Percentiles rank a stretch among this genome's conserved stretches.
These are phyloP conservation scores for Cepaea nemoralis DNA, from an alignment of 1,140 invertebrate species.

Conservation along the genomic window DNA sequence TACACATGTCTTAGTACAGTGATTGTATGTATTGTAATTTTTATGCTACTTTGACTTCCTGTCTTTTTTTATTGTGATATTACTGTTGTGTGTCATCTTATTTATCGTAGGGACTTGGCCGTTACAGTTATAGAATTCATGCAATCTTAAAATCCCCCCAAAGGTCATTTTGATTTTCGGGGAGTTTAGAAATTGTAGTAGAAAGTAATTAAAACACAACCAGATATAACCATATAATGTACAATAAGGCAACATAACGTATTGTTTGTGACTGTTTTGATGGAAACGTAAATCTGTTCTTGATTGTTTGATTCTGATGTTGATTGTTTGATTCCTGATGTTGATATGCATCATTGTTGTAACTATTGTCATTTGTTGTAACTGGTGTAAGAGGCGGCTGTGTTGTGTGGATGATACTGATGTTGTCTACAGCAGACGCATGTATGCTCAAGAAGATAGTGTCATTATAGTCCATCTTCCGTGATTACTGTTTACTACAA, in stretches of 20 bases:
- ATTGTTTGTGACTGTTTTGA: background rate
- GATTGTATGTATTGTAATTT: no score
- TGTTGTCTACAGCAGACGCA: no score
- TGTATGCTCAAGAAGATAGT: no score
- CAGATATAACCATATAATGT: background rate
- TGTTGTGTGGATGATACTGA: no score
- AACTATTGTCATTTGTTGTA: slow-evolving; percentile 27
- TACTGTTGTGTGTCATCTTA: background rate
- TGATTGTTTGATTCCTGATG: background rate
- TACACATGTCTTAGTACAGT: no score
- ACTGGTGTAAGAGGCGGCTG: background rate
- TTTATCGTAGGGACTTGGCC: slow-evolving; percentile 18
- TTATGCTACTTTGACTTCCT: background rate
- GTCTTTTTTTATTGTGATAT: background rate
- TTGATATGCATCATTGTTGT: background rate
- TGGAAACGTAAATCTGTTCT: background rate
- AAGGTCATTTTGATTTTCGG: background rate
- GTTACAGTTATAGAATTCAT: background rate
- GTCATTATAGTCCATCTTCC: no score
- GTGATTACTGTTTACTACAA: no score
- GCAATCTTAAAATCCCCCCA: background rate
- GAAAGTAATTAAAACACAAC: no score
- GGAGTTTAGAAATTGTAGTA: no score
- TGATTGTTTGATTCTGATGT: background rate
- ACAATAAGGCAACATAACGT: no score